Conservation (phyloP, 2,888 invertebrate species). For the Lasioglossum villosulum region DNA sequence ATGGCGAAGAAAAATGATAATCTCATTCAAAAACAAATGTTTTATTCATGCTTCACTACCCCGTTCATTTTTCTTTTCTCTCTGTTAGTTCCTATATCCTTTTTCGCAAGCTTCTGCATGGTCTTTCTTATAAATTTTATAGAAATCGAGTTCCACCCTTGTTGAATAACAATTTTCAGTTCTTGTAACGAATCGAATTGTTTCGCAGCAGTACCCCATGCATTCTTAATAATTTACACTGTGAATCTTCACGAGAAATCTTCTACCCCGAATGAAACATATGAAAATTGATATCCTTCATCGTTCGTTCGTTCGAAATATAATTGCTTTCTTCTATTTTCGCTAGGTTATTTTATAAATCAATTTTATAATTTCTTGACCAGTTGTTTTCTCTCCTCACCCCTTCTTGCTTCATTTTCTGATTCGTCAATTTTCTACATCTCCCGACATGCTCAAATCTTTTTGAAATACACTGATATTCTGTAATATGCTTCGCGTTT, state of each 20-base stretch:
- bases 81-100: background rate
- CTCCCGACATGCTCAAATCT: background rate
- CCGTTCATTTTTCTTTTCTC: background rate
- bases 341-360: background rate
- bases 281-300: background rate
- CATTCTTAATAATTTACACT: too few relatives aligned
- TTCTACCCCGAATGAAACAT: background rate
- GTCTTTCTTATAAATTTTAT: background rate
- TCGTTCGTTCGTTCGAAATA: background rate
- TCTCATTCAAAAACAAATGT: background rate
- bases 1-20: background rate
- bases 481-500: too few relatives aligned
- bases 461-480: background rate
- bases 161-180: background rate
- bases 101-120: background rate
- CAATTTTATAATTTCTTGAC: background rate
- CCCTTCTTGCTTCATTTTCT: background rate
- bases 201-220: background rate
- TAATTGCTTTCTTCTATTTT: background rate
- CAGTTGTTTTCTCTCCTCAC: background rate
- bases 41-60: background rate
- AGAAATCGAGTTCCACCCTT: background rate
- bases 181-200: background rate
- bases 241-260: background rate
- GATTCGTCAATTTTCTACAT: background rate